phyloP scores from a whole-genome alignment of 1,140 invertebrate species.

The Drosophila pseudoananassae region DNA sequence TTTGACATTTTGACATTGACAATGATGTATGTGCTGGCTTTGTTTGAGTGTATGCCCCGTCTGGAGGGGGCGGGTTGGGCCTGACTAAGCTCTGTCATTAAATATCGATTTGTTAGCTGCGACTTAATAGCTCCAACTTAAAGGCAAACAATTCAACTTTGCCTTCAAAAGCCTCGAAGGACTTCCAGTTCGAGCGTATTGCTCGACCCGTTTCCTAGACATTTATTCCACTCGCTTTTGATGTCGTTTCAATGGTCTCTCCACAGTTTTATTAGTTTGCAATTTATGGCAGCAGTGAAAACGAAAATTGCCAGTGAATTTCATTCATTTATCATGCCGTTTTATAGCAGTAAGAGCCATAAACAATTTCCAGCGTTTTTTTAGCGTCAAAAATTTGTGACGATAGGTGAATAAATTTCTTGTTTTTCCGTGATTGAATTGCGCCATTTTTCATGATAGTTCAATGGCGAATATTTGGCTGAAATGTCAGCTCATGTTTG shows the following conservation, averaged over 20 bases:
- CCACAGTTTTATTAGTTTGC: conserved; percentile 39
- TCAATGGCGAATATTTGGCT: conserved; percentile 11
- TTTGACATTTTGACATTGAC: conserved; percentile 81
- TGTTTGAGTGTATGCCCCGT: conserved; percentile 20
- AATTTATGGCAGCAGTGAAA: conserved; percentile 35
- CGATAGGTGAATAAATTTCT: conserved; percentile 37
- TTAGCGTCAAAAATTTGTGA: conserved; percentile 12
- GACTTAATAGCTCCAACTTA: conserved; percentile 51
- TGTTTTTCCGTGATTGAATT: conserved; percentile 29
- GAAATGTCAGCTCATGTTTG: conserved; percentile 8
- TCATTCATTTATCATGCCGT: conserved; percentile 30
- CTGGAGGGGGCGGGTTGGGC: conserved; percentile 19
- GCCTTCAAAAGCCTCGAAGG: neutral
- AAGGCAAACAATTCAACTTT: conserved; percentile 15
- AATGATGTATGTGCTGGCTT: conserved; percentile 72
- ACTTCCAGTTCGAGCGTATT: conserved; percentile 9
- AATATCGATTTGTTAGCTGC: conserved; percentile 71
- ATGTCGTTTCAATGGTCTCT: conserved; percentile 28
- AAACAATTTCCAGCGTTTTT: conserved; percentile 24
- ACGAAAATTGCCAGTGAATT: conserved; percentile 40
- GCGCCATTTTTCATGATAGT: conserved; percentile 10
- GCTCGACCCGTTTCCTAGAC: neutral
- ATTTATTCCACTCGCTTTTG: conserved; percentile 41
- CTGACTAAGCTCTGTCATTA: conserved; percentile 65
- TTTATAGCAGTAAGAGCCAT: conserved; percentile 35